phyloP scores from a whole-genome alignment of 1,140 invertebrate species.

The Liolophura sinensis region DNA sequence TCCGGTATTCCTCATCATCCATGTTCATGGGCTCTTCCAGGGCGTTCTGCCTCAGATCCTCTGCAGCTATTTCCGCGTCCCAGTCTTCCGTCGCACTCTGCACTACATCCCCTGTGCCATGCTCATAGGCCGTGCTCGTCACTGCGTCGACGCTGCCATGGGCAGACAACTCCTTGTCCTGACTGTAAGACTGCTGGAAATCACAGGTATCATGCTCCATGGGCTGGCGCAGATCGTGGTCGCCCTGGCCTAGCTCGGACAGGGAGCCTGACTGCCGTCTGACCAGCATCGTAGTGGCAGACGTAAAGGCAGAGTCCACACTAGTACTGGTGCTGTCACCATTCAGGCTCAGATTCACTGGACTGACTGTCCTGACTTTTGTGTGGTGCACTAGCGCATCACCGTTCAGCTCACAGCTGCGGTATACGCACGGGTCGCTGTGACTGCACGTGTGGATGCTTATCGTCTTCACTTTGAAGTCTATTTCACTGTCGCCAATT shows the following conservation, averaged over 20 bases:
- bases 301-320: too few relatives aligned
- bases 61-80: conserved; percentile 12
- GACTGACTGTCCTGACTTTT: too few relatives aligned
- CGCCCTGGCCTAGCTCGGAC: too few relatives aligned
- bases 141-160: conserved; percentile 3
- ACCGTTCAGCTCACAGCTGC: conserved; percentile 32
- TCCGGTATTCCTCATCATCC: conserved; percentile 16
- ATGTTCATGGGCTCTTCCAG: conserved; percentile 8
- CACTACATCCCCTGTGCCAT: not conserved
- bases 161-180: not conserved
- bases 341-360: too few relatives aligned
- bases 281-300: too few relatives aligned
- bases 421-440: conserved; percentile 46
- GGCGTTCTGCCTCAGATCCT: conserved; percentile 4
- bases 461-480: conserved; percentile 30
- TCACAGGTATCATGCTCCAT: too few relatives aligned
- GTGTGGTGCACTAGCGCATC: conserved; percentile 7
- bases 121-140: not conserved
- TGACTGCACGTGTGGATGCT: conserved; percentile 32
- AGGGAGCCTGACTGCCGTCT: too few relatives aligned
- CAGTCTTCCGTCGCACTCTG: conserved; percentile 16
- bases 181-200: too few relatives aligned
- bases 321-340: too few relatives aligned
- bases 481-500: conserved; percentile 34
- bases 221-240: too few relatives aligned